phyloP scores from a whole-genome alignment of 2,113 vertebrate species.

The Gymnogyps californianus region DNA sequence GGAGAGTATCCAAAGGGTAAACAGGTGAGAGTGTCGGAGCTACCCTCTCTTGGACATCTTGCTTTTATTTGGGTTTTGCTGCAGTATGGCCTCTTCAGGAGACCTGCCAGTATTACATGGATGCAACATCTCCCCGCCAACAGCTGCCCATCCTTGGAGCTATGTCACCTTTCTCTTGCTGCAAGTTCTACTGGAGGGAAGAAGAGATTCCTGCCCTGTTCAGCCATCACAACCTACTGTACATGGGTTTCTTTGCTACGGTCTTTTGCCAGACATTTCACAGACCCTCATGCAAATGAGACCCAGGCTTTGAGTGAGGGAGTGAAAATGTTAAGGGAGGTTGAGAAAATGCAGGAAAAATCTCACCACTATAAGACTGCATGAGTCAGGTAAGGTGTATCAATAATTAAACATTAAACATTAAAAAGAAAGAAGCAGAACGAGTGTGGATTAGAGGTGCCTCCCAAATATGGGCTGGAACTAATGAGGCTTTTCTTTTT shows the following conservation, averaged over 20 bases:
- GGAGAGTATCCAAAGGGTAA: neutral
- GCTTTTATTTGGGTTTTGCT: neutral
- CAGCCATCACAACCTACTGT: neutral
- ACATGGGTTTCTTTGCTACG: neutral
- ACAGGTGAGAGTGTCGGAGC: neutral
- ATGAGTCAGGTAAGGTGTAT: neutral
- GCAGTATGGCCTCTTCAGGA: neutral
- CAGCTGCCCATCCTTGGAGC: neutral
- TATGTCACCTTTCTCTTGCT: neutral
- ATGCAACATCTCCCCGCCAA: rapidly evolving
- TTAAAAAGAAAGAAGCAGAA: slow-evolving; percentile 30
- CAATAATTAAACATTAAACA: slow-evolving; percentile 47
- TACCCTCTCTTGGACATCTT: neutral
- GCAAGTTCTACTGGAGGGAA: neutral
- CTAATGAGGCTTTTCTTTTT: slow-evolving; percentile 62
- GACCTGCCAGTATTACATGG: neutral
- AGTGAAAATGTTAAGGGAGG: neutral
- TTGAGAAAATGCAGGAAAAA: neutral
- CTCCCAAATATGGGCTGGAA: slow-evolving; percentile 30
- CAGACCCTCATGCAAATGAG: neutral
- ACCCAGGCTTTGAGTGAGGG: neutral
- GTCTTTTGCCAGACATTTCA: neutral
- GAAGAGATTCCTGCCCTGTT: neutral
- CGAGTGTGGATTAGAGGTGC: neutral
- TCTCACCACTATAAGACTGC: neutral